A percentile compares a stretch with the other conserved stretches of the same genome.
phyloP scores from a whole-genome alignment of 2,113 vertebrate genomes.

The Dermatemys mawii region DNA sequence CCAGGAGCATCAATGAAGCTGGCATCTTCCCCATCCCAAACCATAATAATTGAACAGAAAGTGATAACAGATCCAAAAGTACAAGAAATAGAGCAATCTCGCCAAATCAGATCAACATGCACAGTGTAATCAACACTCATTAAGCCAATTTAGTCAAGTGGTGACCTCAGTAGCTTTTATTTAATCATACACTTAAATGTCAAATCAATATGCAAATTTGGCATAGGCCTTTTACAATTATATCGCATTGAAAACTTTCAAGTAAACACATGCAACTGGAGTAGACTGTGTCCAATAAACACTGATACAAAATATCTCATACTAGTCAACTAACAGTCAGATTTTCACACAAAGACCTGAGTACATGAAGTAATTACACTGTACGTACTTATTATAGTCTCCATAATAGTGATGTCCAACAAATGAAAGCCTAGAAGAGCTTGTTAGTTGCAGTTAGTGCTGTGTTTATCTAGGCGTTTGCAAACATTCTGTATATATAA shows the following conservation, averaged over 20 bases:
- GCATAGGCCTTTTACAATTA: constrained; percentile 67
- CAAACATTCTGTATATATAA: background rate
- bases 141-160: constrained; percentile 82
- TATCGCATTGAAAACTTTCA: constrained; percentile 72
- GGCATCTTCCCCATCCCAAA: constrained; percentile 29
- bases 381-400: fast-evolving
- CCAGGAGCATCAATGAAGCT: background rate
- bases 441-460: background rate
- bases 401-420: background rate
- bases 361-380: fast-evolving
- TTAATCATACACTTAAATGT: constrained; percentile 81
- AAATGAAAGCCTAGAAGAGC: fast-evolving
- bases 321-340: fast-evolving
- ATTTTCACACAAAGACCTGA: fast-evolving
- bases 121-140: constrained; percentile 79
- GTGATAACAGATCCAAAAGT: constrained; percentile 69
- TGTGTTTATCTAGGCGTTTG: fast-evolving
- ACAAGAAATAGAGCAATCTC: constrained; percentile 78
- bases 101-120: constrained; percentile 80
- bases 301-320: background rate
- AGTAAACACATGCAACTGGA: constrained; percentile 65
- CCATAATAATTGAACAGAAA: constrained; percentile 74
- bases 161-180: constrained; percentile 84
- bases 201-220: constrained; percentile 80
- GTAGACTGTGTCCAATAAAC: background rate